These are phyloP conservation scores for Drosophila infuscata DNA, from an alignment of 2,888 invertebrate species.

Conservation along the genomic window DNA sequence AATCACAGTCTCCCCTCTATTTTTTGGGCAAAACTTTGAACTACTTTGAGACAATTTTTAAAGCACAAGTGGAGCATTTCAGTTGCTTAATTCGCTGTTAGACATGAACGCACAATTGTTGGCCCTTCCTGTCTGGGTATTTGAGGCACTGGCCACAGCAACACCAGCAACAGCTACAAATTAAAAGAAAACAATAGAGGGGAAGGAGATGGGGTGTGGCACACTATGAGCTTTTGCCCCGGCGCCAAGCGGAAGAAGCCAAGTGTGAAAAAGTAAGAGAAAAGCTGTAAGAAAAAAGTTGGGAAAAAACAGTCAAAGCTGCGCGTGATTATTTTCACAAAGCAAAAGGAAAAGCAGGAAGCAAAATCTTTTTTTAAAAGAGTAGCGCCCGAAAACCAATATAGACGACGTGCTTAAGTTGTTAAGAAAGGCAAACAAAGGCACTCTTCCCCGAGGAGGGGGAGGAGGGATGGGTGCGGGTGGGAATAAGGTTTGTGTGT, in stretches of 20 bases:
- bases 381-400: constrained; percentile 74
- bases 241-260: constrained; percentile 71
- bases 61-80: constrained; percentile 17
- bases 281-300: constrained; percentile 49
- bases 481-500: no score
- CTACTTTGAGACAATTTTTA: constrained; percentile 10
- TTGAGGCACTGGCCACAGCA: constrained; percentile 37
- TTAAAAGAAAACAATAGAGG: constrained; percentile 76
- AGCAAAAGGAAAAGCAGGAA: constrained; percentile 70
- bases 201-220: neutral
- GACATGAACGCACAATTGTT: constrained; percentile 31
- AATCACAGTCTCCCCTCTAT: no score
- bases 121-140: constrained; percentile 15
- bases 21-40: neutral
- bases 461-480: neutral
- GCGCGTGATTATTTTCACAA: constrained; percentile 79
- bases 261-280: constrained; percentile 75
- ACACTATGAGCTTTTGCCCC: constrained; percentile 34
- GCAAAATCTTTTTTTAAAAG: constrained; percentile 57
- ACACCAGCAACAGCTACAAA: constrained; percentile 55
- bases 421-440: constrained; percentile 79
- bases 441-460: constrained; percentile 17
- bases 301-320: constrained; percentile 56
- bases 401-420: constrained; percentile 79
- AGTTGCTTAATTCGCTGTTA: constrained; percentile 39